Conservation (phyloP, 2,113 vertebrate genomes). For the cat (Felis catus) region F.catus_Fca126_mat1.0 CM031421.1:72539001-72539500, state of each 20-base stretch:
- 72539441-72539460: slow-evolving; percentile 55
- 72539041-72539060: slow-evolving; percentile 90
- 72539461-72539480: slow-evolving; percentile 47
- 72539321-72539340: slow-evolving; percentile 19
- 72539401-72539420: slow-evolving; percentile 67
- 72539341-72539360: not conserved
- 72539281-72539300: slow-evolving; percentile 55
- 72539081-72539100: slow-evolving; percentile 99
- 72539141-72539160: slow-evolving; percentile 82
- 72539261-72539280: slow-evolving; percentile 35
- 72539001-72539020: slow-evolving; percentile 98
- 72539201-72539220: slow-evolving; percentile 74
- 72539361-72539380: slow-evolving; percentile 2
- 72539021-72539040: slow-evolving; percentile 99
- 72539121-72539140: slow-evolving; percentile 90
- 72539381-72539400: not conserved
- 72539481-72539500: not conserved
- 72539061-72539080: slow-evolving; percentile 99
- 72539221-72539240: not conserved
- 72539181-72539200: slow-evolving; percentile 74
- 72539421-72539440: slow-evolving; percentile 60
- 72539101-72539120: slow-evolving; percentile 95
- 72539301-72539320: slow-evolving; percentile 51
- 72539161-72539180: slow-evolving; percentile 85
- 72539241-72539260: not conserved